phyloP scores from a whole-genome alignment of 2,888 invertebrate species.

The Catocala nupta region DNA sequence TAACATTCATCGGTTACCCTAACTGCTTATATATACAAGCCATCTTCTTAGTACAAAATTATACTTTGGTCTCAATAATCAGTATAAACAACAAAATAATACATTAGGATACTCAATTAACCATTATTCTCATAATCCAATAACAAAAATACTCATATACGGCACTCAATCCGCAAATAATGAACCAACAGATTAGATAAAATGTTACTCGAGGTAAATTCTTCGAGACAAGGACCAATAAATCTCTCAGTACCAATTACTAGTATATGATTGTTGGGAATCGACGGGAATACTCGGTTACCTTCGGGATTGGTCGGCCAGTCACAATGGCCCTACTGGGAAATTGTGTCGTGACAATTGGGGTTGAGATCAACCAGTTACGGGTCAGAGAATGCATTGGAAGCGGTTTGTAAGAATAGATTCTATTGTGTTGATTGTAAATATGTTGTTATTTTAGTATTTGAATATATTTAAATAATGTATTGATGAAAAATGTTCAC shows the following conservation, averaged over 20 bases:
- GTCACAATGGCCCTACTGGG: conserved; percentile 76
- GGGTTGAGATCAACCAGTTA: conserved; percentile 56
- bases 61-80: not conserved
- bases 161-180: conserved; percentile 77
- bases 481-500: too few species aligned
- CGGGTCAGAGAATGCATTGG: conserved; percentile 41
- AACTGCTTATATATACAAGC: too few species aligned
- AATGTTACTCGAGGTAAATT: conserved; percentile 68
- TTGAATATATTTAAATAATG: too few species aligned
- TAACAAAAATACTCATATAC: conserved; percentile 72
- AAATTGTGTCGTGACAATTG: conserved; percentile 75
- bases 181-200: conserved; percentile 80
- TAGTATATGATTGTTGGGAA: conserved; percentile 71
- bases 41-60: too few species aligned
- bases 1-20: too few species aligned
- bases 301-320: conserved; percentile 36
- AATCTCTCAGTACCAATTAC: conserved; percentile 81
- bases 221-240: conserved; percentile 72
- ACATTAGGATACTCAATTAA: conserved; percentile 25
- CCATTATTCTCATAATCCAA: conserved; percentile 61
- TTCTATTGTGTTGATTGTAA: conserved; percentile 12
- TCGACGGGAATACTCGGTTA: conserved; percentile 15
- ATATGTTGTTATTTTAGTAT: not conserved
- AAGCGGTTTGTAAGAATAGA: conserved; percentile 2
- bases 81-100: conserved; percentile 9